Evolutionary conservation across 1,140 invertebrate genomes (phyloP), one percentile per base, ranked within the genome.

Genomic region (Lepidotrigona ventralis): DNA sequence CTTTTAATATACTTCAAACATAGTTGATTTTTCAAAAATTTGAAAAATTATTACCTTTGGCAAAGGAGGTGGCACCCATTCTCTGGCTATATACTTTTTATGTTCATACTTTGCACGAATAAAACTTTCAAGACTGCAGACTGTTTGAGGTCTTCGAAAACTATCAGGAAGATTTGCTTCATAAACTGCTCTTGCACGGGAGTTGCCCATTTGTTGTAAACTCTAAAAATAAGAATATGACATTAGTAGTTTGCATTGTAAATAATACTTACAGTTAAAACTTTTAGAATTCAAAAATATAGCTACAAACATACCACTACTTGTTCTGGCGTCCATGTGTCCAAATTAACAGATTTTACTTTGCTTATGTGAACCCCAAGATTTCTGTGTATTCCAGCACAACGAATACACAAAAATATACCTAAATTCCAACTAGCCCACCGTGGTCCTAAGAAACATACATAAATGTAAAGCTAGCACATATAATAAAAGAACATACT

Each of bases 391-490:
- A 99, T 99, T 29, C 99, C 99, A 39, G 99, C 99, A 95, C 99
- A 99, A 76, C 99, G 96, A 91, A 99, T 99, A 94, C 99, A 99
- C 14, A 99, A 94, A 93, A 99, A 99, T 91, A 99, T 97, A 33
- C 99, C 99, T 79, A 99, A 94, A 94, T 99, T 99, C 98, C 99
- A 99, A 86, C 98, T 99, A 66, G 99, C 98, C 99, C 99, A 99
- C 94, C 99, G 96, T 84, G 99, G 99, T 93, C 98, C 98, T 99
- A 86, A 33, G 93, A 91, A 88, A 90, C n/a, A 73, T 75, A 60
- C 11, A 84, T 54, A 83, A 83, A 83, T n/a, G 39, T 53, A 58
- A 1, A 26, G 26, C 60, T 76, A 39, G 1, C 54, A 21, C 2
- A 23, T 21, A 56, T 8, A 64, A 64, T 46, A 26, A 77, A 72